phyloP scores from a whole-genome alignment of 2,888 invertebrate genomes.

The Synanthedon formicaeformis region DNA sequence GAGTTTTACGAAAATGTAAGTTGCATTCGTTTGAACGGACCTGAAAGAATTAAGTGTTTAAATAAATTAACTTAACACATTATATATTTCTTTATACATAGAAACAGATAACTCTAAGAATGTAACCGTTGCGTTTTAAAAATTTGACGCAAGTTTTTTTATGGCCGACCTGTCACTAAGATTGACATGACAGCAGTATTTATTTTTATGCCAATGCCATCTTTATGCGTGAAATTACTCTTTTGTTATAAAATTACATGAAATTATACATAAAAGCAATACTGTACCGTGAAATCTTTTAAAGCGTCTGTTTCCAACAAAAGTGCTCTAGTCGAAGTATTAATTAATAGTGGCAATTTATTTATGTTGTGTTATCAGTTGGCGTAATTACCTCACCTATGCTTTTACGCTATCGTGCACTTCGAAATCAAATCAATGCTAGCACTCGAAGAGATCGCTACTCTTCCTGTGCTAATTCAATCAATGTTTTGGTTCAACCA shows the following conservation, averaged over 20 bases:
- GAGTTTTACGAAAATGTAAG: too few relatives aligned
- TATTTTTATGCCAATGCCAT: background rate
- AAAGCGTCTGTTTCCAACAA: background rate
- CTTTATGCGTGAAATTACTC: background rate
- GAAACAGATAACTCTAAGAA: background rate
- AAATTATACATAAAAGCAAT: background rate
- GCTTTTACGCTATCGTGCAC: slow-evolving; percentile 38
- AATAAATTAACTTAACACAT: too few relatives aligned
- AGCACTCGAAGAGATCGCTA: slow-evolving; percentile 45
- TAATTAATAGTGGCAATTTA: background rate
- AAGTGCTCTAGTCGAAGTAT: background rate
- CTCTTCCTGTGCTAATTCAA: slow-evolving; percentile 27
- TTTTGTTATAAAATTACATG: background rate
- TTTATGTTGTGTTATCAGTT: background rate
- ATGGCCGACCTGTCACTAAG: slow-evolving; percentile 17
- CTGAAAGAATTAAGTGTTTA: too few relatives aligned
- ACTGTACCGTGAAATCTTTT: background rate
- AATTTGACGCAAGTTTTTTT: slow-evolving; percentile 12
- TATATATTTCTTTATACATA: too few relatives aligned
- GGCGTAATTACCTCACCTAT: background rate
- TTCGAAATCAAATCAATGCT: slow-evolving; percentile 54
- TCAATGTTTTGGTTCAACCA: slow-evolving; percentile 5
- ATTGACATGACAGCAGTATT: background rate
- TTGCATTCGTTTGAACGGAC: too few relatives aligned
- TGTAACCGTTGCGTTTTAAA: slow-evolving; percentile 33